Evolutionary conservation across 2,888 invertebrate genomes (phyloP).

Genomic region (Panopea generosa): DNA sequence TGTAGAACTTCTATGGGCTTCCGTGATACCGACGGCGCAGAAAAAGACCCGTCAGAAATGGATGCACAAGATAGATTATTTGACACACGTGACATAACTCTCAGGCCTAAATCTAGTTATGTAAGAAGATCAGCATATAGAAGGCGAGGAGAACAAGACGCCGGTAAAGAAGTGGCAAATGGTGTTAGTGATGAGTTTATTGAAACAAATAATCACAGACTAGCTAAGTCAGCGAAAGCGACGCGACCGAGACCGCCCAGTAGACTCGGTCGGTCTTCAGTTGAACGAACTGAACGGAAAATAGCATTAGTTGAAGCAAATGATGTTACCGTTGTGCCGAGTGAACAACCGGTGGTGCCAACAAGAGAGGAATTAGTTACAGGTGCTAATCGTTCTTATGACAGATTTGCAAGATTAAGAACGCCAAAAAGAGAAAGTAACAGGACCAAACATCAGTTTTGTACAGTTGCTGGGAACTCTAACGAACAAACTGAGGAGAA

Average conservation of each 20-base stretch:
- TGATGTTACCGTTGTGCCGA: conserved; percentile 20
- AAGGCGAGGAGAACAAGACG: conserved; percentile 23
- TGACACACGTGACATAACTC: conserved; percentile 50
- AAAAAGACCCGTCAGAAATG: not conserved
- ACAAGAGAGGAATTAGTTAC: conserved; percentile 17
- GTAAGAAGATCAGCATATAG: conserved; percentile 56
- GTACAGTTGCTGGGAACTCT: conserved; percentile 33
- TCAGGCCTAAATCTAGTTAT: conserved; percentile 71
- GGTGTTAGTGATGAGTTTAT: conserved; percentile 31
- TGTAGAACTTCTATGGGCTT: conserved; percentile 75
- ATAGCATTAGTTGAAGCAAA: conserved; percentile 61
- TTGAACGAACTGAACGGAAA: conserved; percentile 46
- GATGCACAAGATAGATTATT: conserved; percentile 35
- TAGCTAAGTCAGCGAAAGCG: conserved; percentile 48
- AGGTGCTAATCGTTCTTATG: conserved; percentile 34
- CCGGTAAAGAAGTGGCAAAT: conserved; percentile 17
- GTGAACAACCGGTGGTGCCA: conserved; percentile 27
- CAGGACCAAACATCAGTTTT: conserved; percentile 44
- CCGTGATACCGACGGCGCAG: conserved; percentile 25
- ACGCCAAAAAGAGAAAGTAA: conserved; percentile 55
- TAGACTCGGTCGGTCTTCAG: conserved; percentile 57
- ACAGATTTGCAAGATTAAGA: conserved; percentile 57
- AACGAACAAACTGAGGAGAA: conserved; percentile 31
- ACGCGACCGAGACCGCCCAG: conserved; percentile 47
- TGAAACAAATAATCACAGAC: conserved; percentile 27